Evolutionary conservation across 2,888 invertebrate genomes (phyloP).

Genomic region (Vanessa cardui): DNA sequence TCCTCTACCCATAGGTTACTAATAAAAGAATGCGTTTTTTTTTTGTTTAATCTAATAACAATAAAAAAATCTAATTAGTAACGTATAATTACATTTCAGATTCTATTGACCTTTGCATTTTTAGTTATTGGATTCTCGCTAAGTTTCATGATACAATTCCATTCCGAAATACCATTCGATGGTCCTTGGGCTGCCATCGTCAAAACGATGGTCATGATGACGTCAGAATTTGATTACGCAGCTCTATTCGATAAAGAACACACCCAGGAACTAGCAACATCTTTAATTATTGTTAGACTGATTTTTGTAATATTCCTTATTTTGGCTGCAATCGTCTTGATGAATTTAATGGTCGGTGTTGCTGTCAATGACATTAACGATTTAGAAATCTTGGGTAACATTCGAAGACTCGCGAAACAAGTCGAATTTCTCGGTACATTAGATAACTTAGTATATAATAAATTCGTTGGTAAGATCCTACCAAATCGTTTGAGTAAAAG

Average conservation of each 20-base stretch:
- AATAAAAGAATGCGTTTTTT: too few species aligned
- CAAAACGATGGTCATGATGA: conserved; percentile 84
- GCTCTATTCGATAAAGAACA: conserved; percentile 75
- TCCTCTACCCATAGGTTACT: too few species aligned
- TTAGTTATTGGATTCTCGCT: conserved; percentile 81
- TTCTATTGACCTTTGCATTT: conserved; percentile 73
- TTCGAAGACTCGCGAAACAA: conserved; percentile 80
- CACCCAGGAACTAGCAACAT: conserved; percentile 63
- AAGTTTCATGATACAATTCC: conserved; percentile 82
- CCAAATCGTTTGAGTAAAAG: conserved; percentile 60
- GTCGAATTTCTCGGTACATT: conserved; percentile 79
- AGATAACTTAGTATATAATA: conserved; percentile 78
- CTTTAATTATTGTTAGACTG: conserved; percentile 70
- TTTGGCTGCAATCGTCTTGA: conserved; percentile 81
- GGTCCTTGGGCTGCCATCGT: conserved; percentile 79
- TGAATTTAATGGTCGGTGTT: conserved; percentile 84
- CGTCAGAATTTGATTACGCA: conserved; percentile 82
- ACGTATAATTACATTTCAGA: conserved; percentile 60
- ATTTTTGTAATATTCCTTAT: conserved; percentile 80
- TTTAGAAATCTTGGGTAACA: conserved; percentile 81
- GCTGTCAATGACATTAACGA: conserved; percentile 84
- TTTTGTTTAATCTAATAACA: too few species aligned
- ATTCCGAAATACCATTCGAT: conserved; percentile 74
- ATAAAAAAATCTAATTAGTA: too few species aligned
- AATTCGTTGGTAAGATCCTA: conserved; percentile 62